Base-by-base conservation (phyloP, 2,888 invertebrate species). In the Clepsis dumicolana region DNA sequence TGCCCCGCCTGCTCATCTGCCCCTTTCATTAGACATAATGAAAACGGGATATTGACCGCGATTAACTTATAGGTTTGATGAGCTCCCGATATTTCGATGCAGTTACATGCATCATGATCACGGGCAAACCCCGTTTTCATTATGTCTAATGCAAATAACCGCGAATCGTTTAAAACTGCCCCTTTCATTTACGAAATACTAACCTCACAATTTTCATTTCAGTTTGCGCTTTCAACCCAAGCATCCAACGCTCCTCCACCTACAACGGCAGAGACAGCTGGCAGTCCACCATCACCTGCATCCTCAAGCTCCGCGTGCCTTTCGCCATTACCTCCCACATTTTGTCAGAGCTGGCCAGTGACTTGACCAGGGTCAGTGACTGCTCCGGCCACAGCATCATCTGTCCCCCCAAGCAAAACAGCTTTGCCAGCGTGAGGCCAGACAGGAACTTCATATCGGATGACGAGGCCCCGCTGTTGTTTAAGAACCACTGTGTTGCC, bases 381-480 rank as follows among this genome's bases (percentile, higher is more conserved):
- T 91, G 91, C 57, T 91, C 94, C 0, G 90, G 91, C 1, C 80
- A 94, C 27, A 90, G 94, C 50, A 81, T 95, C 0, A 77, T 95
- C 8, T 79, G 94, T 0, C 94, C 94, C 8, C 94, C 96, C 0
- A 90, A 90, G 14, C 87, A 86, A 38, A 97, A 97, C 85, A 94
- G 95, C 0, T 96, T 95, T 75, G 93, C 96, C 0, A 96, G 96
- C 52, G 93, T 95, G 0, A 94, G 96, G 71, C 96, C 96, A 0
- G 96, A 96, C 74, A 94, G 96, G 57, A 97, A 96, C 79, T 96
- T 97, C 73, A 95, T 96, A 14, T 95, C 96, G 5, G 96, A 96
- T 76, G 95, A 96, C 71, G 94, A 94, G 54, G 94, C 94, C 56
- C 96, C 96, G 0, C 85, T 97, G 67, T 94, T 96, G 79, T 96